Percentiles rank a stretch among this genome's conserved stretches.
phyloP scores from a whole-genome alignment of 1,140 invertebrate genomes.

The Neodiprion pinetum region DNA sequence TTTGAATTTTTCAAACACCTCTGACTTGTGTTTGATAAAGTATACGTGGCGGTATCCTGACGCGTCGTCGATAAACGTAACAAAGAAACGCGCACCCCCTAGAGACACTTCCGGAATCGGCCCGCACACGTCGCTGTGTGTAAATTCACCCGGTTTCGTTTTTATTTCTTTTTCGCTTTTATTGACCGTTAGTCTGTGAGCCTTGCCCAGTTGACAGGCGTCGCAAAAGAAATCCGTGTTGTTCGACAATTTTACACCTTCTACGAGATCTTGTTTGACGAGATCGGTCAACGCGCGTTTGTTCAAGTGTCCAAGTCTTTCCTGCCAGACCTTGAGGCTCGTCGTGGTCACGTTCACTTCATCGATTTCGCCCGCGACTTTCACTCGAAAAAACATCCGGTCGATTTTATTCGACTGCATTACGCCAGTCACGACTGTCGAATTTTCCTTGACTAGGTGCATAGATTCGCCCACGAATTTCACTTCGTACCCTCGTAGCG shows the following conservation, averaged over 20 bases:
- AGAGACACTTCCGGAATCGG: constrained; percentile 50
- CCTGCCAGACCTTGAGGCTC: constrained; percentile 11
- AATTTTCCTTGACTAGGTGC: constrained; percentile 22
- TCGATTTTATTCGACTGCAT: constrained; percentile 20
- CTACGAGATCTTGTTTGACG: too few species aligned
- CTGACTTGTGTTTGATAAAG: constrained; percentile 52
- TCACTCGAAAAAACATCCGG: constrained; percentile 24
- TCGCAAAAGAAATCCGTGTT: constrained; percentile 36
- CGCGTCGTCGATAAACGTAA: constrained; percentile 54
- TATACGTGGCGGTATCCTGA: constrained; percentile 46
- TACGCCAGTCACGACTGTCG: constrained; percentile 27
- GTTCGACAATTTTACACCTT: constrained; percentile 32
- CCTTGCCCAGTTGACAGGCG: constrained; percentile 48
- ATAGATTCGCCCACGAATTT: constrained; percentile 21
- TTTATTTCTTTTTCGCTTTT: constrained; percentile 32
- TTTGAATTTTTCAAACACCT: neutral
- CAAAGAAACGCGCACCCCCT: constrained; percentile 45
- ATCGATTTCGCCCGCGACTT: neutral
- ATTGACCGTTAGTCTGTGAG: constrained; percentile 40
- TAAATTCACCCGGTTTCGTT: constrained; percentile 40
- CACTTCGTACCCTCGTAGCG: constrained; percentile 24
- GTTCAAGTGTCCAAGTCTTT: too few species aligned
- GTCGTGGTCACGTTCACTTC: constrained; percentile 8
- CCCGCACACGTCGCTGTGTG: constrained; percentile 56
- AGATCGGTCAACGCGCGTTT: too few species aligned